Percentiles rank a stretch among this genome's conserved stretches.
phyloP scores from a whole-genome alignment of 1,140 invertebrate genomes.

The Aphis gossypii region DNA sequence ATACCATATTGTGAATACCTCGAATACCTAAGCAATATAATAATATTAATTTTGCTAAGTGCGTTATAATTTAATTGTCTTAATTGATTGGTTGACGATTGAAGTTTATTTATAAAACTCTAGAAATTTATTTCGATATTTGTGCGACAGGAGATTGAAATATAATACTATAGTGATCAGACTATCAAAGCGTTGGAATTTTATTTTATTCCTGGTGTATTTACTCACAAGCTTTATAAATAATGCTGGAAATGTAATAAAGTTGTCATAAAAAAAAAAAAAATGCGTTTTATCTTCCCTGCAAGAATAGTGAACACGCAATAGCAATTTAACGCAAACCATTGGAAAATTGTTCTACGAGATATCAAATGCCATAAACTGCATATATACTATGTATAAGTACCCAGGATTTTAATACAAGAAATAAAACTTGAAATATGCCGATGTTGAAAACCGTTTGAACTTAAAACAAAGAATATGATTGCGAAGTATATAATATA shows the following conservation, averaged over 20 bases:
- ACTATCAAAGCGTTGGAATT: background rate
- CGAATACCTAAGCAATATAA: too few species aligned
- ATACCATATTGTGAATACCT: too few species aligned
- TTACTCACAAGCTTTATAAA: background rate
- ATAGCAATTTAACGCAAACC: background rate
- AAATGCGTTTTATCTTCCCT: background rate
- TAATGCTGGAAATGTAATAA: background rate
- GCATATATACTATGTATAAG: background rate
- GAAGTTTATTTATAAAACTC: background rate
- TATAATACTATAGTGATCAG: background rate
- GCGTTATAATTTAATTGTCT: background rate
- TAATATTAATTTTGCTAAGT: too few species aligned
- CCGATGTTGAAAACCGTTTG: background rate
- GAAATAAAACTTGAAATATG: background rate
- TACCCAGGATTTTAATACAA: background rate
- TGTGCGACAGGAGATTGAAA: background rate
- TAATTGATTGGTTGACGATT: background rate
- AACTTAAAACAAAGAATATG: background rate
- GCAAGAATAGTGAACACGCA: background rate
- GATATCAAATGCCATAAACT: background rate
- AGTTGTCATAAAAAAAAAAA: background rate
- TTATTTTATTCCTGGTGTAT: background rate
- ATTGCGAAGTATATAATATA: background rate
- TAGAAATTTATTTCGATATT: background rate
- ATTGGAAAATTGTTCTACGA: background rate